phyloP scores from a whole-genome alignment of 1,140 invertebrate genomes.

The Drosophila ironensis region DNA sequence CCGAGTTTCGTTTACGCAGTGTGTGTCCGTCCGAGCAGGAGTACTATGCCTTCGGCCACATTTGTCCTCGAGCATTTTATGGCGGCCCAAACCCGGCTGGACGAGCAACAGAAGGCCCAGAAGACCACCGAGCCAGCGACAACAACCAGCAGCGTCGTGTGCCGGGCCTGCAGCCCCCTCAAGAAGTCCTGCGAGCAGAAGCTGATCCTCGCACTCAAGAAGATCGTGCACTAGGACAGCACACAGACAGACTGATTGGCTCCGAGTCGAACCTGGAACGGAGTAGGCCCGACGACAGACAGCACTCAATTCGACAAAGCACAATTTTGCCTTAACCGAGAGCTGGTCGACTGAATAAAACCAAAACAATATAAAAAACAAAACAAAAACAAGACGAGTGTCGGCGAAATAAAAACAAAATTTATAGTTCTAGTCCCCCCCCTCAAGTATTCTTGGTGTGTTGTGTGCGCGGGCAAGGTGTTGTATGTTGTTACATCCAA shows the following conservation, averaged over 20 bases:
- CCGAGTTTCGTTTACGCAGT: not conserved
- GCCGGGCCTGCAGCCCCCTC: slow-evolving; percentile 4
- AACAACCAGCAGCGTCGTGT: not conserved
- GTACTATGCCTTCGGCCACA: slow-evolving; percentile 70
- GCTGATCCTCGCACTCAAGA: slow-evolving; percentile 53
- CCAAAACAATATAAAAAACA: slow-evolving; percentile 25
- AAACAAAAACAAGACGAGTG: slow-evolving; percentile 22
- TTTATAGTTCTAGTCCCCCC: slow-evolving; percentile 25
- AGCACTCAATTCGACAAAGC: slow-evolving; percentile 17
- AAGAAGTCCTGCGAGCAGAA: slow-evolving; percentile 55
- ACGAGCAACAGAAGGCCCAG: slow-evolving; percentile 39
- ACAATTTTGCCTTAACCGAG: slow-evolving; percentile 14
- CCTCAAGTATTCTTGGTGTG: too few relatives aligned
- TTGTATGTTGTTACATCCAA: slow-evolving; percentile 44
- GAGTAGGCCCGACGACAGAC: too few relatives aligned
- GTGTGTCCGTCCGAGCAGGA: not conserved
- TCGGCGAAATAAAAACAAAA: slow-evolving; percentile 34
- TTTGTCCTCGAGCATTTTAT: slow-evolving; percentile 78
- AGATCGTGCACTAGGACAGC: slow-evolving; percentile 64
- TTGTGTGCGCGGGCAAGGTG: slow-evolving; percentile 26
- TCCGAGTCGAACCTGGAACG: too few relatives aligned
- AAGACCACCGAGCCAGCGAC: not conserved
- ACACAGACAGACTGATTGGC: slow-evolving; percentile 2
- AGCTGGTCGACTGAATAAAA: slow-evolving; percentile 20
- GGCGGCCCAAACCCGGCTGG: slow-evolving; percentile 69